A percentile compares a stretch with the other conserved stretches of the same genome.
Conservation (phyloP, 2,797 vertebrate genomes). For the Brachyalestes nurse region DNA sequence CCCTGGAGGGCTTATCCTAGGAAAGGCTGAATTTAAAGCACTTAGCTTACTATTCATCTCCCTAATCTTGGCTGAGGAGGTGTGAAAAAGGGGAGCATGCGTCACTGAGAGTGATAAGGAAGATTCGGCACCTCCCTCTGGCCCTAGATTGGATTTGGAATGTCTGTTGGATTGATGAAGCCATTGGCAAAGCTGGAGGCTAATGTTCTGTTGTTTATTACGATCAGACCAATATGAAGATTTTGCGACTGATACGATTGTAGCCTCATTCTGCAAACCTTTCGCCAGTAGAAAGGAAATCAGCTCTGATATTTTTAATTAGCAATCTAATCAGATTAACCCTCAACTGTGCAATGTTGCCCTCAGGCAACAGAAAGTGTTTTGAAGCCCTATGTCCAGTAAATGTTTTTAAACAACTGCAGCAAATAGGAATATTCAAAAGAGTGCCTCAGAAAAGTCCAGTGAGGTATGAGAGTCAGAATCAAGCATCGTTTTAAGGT, state of each 20-base stretch:
- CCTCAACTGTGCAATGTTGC: no score
- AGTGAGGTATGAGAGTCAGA: no score
- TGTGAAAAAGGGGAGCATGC: slow-evolving; percentile 43
- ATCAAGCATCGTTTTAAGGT: no score
- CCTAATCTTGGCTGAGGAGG: slow-evolving; percentile 52
- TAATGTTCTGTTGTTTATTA: not conserved
- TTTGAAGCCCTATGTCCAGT: no score
- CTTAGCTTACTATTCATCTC: slow-evolving; percentile 54
- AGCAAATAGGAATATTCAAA: no score
- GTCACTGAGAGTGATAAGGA: slow-evolving; percentile 52
- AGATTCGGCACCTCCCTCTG: slow-evolving; percentile 32
- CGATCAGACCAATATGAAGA: not conserved
- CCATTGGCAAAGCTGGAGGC: slow-evolving; percentile 20
- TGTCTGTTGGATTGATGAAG: slow-evolving; percentile 30
- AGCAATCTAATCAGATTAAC: no score
- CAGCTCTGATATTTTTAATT: not conserved
- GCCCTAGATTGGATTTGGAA: slow-evolving; percentile 44
- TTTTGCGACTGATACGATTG: not conserved
- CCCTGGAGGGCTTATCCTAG: slow-evolving; percentile 49
- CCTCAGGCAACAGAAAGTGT: no score
- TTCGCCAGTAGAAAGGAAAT: not conserved
- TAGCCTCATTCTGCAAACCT: not conserved
- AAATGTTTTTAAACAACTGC: no score
- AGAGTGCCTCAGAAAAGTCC: no score
- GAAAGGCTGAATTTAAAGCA: slow-evolving; percentile 55